These are phyloP conservation scores for Heliconius hermathena DNA, from an alignment of 1,140 invertebrate species.

Conservation along the genomic window DNA sequence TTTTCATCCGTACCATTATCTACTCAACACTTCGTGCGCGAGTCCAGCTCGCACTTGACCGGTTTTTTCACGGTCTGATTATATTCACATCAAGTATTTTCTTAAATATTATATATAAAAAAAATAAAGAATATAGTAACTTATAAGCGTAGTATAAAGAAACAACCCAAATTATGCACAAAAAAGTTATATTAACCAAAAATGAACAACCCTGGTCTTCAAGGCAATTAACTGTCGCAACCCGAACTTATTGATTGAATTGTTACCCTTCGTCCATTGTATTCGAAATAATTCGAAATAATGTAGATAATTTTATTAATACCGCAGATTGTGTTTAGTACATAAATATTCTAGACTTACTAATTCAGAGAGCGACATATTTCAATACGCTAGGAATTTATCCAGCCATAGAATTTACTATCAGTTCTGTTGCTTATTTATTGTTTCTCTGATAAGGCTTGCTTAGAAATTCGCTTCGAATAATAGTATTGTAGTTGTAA, in stretches of 20 bases:
- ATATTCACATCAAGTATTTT: too few species aligned
- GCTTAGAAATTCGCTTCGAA: neutral
- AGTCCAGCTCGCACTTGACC: too few species aligned
- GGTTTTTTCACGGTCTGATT: too few species aligned
- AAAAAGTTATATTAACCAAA: neutral
- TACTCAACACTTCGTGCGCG: too few species aligned
- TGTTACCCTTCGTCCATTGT: constrained; percentile 32
- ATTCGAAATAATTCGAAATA: constrained; percentile 31
- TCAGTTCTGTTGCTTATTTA: constrained; percentile 22
- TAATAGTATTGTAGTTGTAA: neutral
- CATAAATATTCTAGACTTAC: constrained; percentile 34
- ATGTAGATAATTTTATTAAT: constrained; percentile 36
- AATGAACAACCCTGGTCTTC: constrained; percentile 29
- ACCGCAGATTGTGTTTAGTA: constrained; percentile 32
- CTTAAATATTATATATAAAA: too few species aligned
- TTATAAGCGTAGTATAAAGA: too few species aligned
- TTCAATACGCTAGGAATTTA: constrained; percentile 20
- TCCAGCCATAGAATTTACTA: constrained; percentile 14
- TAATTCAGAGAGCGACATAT: constrained; percentile 30
- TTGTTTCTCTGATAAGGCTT: constrained; percentile 10
- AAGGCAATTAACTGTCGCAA: constrained; percentile 28
- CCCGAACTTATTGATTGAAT: constrained; percentile 30
- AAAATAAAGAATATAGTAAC: too few species aligned
- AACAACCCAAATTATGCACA: too few species aligned
- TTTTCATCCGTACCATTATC: too few species aligned